Percentiles rank a stretch among this genome's conserved stretches.
Conservation (phyloP, 2,888 invertebrate genomes). For the Trilocha varians region DNA sequence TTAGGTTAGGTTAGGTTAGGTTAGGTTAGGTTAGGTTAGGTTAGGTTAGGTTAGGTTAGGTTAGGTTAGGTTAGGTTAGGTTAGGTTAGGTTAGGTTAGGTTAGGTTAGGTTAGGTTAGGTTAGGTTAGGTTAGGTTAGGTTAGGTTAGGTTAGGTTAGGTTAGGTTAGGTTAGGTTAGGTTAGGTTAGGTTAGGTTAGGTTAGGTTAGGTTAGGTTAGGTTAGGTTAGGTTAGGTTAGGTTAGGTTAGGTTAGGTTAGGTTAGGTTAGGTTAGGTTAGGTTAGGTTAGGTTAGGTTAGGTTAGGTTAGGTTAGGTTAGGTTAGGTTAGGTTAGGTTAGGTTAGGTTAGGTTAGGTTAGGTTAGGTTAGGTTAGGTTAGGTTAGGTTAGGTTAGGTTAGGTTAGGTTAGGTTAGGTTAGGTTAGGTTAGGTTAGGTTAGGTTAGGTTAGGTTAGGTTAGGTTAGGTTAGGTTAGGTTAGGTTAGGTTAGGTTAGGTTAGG, state of each 20-base stretch:
- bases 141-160: constrained; percentile 11
- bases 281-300: constrained; percentile 8
- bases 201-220: constrained; percentile 10
- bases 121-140: constrained; percentile 11
- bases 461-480: constrained; percentile 9
- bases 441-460: constrained; percentile 10
- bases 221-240: constrained; percentile 11
- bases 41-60: constrained; percentile 17
- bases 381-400: constrained; percentile 10
- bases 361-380: constrained; percentile 10
- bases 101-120: constrained; percentile 9
- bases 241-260: constrained; percentile 11
- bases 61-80: constrained; percentile 14
- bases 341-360: constrained; percentile 10
- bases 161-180: constrained; percentile 10
- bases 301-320: constrained; percentile 7
- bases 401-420: constrained; percentile 10
- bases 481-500: constrained; percentile 9
- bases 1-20: constrained; percentile 21
- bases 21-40: constrained; percentile 19
- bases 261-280: constrained; percentile 10
- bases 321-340: constrained; percentile 9
- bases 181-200: constrained; percentile 10
- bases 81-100: constrained; percentile 11
- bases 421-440: constrained; percentile 9